A percentile compares a stretch with the other conserved stretches of the same genome.
Conservation (phyloP, 2,797 vertebrate species). For the Cirrhinus molitorella region DNA sequence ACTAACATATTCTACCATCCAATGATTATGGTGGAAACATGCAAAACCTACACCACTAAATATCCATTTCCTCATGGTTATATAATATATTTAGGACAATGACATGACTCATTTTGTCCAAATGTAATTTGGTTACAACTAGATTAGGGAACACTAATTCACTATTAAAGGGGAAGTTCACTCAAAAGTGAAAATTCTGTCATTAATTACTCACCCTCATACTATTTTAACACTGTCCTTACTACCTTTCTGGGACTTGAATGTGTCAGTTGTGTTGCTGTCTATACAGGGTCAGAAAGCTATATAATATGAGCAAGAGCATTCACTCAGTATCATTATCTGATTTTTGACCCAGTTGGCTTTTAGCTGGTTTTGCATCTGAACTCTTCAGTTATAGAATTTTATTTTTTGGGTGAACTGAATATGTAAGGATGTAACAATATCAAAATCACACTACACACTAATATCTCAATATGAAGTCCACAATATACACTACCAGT, state of each 20-base stretch:
- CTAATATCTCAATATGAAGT: no score
- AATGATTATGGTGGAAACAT: background rate
- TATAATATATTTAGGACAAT: background rate
- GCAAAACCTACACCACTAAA: slow-evolving; percentile 3
- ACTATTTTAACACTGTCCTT: background rate
- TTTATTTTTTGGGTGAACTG: no score
- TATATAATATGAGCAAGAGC: no score
- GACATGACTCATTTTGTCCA: background rate
- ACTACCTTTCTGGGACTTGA: background rate
- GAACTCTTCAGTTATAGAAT: no score
- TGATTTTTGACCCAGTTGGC: no score
- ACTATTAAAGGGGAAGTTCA: background rate
- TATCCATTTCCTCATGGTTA: slow-evolving; percentile 7
- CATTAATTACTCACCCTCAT: no score
- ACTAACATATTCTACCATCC: background rate
- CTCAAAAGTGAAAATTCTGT: no score
- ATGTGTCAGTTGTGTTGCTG: background rate
- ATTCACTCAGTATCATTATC: no score
- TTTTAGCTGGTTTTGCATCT: no score
- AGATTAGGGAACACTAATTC: background rate
- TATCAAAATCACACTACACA: no score
- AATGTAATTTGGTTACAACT: background rate
- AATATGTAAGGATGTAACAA: no score
- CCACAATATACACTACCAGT: no score
- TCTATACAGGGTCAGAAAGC: background rate